A percentile compares a stretch with the other conserved stretches of the same genome.
These are phyloP conservation scores for Phylloscopus whistleri DNA, from an alignment of 2,113 vertebrate species.

Conservation along the genomic window DNA sequence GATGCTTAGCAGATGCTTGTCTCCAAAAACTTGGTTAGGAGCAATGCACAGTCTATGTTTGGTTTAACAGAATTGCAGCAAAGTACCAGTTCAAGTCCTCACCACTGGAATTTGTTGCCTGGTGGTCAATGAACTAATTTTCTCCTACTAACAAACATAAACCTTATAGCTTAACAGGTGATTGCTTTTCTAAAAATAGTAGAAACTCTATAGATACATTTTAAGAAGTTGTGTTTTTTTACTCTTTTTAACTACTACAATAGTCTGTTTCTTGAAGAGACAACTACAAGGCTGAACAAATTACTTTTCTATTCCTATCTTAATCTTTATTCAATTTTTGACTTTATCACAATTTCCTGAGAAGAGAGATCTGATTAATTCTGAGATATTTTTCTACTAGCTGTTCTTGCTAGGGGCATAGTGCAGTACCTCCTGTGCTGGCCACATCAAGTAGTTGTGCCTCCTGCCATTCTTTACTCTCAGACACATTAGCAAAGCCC, in stretches of 20 bases:
- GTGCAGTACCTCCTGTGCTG: background rate
- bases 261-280: background rate
- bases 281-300: background rate
- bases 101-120: background rate
- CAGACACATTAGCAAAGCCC: background rate
- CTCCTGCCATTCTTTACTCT: background rate
- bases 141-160: background rate
- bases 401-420: background rate
- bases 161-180: background rate
- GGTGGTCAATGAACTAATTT: background rate
- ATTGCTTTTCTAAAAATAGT: background rate
- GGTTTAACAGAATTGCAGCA: background rate
- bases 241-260: background rate
- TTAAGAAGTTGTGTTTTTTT: background rate
- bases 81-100: background rate
- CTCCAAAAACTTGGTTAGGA: background rate
- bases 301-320: background rate
- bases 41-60: background rate
- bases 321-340: background rate
- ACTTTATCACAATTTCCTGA: background rate
- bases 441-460: background rate
- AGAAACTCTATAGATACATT: background rate
- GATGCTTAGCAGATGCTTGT: background rate
- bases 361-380: background rate
- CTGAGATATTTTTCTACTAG: background rate